Base-by-base conservation (phyloP, 2,797 vertebrate species). In the Simalia tracyae region DNA sequence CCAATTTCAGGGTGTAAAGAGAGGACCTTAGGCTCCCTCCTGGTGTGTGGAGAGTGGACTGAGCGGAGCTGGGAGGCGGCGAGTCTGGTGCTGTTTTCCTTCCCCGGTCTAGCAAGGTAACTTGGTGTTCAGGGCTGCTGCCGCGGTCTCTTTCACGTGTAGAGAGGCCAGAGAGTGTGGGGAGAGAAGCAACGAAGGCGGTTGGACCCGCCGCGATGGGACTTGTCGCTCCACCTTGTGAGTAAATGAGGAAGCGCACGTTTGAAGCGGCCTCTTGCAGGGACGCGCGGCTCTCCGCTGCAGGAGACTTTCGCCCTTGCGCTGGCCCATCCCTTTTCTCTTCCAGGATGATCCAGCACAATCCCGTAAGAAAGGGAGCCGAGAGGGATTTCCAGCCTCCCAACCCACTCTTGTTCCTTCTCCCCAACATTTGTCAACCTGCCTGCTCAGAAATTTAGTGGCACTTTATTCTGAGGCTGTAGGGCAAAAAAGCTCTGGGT, bases 201-300 rank as follows among this genome's bases (percentile, higher is more conserved):
- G n/a, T 28, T 12, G 59, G 28, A 12, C 68, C 26, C 85, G 86
- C 64, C 26, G 87, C 76, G 9, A 15, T 42, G 46, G 87, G 66
- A 24, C 1, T n/a, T 17, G 59, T 87, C 95, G 10, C 94, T 95
- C 95, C 96, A 95, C 95, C 95, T 96, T 94, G 94, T 91, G 93
- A 95, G 93, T 93, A 95, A 91, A 86, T 89, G 94, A 66, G 84
- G 89, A 96, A 94, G 11, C 86, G 59, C 94, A 95, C 92, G 86
- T 56, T 90, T 92, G 64, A 92, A 93, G 92, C 90, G 91, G 92
- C n/a, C 76, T 81, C 19, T 81, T 81, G 9, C 76, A 24, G 19
- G 46, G 76, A 81, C 22, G 9, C 19, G 42, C 36, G 19, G 72
- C 22, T 46, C 7, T 81, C 19, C 36, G 19, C 9, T 8, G 1